phyloP scores from a whole-genome alignment of 2,113 vertebrate species.

The Choloepus hoffmanni region DNA sequence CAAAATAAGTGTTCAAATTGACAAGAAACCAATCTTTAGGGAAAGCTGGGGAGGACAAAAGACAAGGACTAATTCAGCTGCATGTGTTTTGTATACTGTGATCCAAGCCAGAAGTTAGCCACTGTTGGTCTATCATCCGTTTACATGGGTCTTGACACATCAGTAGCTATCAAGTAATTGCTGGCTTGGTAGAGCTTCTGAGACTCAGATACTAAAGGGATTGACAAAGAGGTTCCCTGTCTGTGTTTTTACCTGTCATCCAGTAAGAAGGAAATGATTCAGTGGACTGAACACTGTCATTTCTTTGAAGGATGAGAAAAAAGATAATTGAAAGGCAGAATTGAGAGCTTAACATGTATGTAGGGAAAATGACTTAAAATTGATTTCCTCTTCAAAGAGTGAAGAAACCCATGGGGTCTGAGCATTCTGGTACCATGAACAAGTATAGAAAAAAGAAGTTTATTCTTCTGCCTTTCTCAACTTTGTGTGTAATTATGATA shows the following conservation, averaged over 20 bases:
- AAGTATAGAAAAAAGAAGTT: not conserved
- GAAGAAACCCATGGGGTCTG: not conserved
- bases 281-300: constrained; percentile 55
- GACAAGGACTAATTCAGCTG: constrained; percentile 61
- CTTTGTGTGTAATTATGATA: not conserved
- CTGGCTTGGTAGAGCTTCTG: constrained; percentile 52
- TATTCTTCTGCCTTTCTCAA: constrained; percentile 23
- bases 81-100: not conserved
- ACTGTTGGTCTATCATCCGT: not conserved
- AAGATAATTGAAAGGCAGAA: constrained; percentile 59
- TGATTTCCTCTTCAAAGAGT: not conserved
- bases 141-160: constrained; percentile 54
- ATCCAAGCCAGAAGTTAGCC: constrained; percentile 22
- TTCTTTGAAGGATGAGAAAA: constrained; percentile 62
- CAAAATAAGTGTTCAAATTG: constrained; percentile 50
- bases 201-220: constrained; percentile 5
- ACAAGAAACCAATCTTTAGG: constrained; percentile 39
- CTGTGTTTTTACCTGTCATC: constrained; percentile 59
- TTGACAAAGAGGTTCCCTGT: constrained; percentile 18
- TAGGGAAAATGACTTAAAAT: constrained; percentile 30
- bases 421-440: not conserved
- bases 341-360: not conserved
- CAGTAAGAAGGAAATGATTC: constrained; percentile 55
- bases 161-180: constrained; percentile 55
- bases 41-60: constrained; percentile 18